A percentile compares a stretch with the other conserved stretches of the same genome.
These are phyloP conservation scores for Cecidostiba fungosa DNA, from an alignment of 2,888 invertebrate species.

Conservation along the genomic window DNA sequence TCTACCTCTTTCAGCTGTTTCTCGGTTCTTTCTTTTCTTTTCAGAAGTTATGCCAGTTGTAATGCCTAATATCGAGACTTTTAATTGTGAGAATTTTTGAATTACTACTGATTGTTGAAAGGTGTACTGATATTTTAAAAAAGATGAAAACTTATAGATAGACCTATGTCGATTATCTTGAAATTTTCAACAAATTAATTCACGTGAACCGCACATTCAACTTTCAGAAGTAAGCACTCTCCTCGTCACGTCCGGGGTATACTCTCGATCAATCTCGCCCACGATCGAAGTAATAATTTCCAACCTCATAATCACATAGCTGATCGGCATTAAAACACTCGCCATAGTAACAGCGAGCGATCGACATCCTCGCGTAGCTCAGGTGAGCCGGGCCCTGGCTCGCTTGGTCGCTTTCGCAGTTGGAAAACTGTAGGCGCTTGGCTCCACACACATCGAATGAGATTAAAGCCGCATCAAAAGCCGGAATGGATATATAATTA, in stretches of 20 bases:
- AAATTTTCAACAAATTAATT: too few species aligned
- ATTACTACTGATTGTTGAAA: too few species aligned
- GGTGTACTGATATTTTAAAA: too few species aligned
- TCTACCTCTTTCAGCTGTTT: not conserved
- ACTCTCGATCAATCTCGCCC: not conserved
- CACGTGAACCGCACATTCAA: too few species aligned
- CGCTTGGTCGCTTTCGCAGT: not conserved
- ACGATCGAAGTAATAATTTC: constrained; percentile 2
- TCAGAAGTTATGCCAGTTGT: not conserved
- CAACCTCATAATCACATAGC: constrained; percentile 8
- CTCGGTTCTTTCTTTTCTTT: not conserved
- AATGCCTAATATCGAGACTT: too few species aligned
- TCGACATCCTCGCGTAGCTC: not conserved
- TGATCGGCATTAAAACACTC: constrained; percentile 14
- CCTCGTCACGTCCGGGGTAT: not conserved
- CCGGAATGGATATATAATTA: constrained; percentile 77
- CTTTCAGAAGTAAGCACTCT: not conserved
- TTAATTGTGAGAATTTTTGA: too few species aligned
- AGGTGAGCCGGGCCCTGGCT: not conserved
- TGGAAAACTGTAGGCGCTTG: not conserved
- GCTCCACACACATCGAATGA: constrained; percentile 36
- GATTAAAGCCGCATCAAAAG: constrained; percentile 76
- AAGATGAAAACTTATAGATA: too few species aligned
- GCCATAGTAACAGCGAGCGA: not conserved
- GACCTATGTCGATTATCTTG: too few species aligned